These are phyloP conservation scores for Hemichromis elongatus DNA, from an alignment of 2,113 vertebrate species.

Conservation along the genomic window DNA sequence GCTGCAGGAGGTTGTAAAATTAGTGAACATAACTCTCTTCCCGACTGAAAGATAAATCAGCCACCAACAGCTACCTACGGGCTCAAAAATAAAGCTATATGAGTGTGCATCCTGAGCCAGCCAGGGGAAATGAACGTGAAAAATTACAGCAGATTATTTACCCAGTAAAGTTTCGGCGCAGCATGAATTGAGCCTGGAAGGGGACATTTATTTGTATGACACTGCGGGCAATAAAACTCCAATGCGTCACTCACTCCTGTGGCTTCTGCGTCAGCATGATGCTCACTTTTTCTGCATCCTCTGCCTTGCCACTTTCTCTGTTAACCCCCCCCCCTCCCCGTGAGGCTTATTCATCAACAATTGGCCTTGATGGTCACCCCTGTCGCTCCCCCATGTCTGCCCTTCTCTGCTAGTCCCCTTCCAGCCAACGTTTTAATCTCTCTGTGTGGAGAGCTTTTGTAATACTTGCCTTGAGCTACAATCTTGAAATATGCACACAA, in stretches of 20 bases:
- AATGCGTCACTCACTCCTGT: neutral
- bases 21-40: neutral
- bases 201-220: conserved; percentile 17
- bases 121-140: neutral
- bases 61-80: neutral
- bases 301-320: neutral
- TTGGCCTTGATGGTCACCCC: neutral
- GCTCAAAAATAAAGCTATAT: neutral
- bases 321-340: neutral
- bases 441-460: neutral
- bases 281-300: neutral
- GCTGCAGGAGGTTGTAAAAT: conserved; percentile 3
- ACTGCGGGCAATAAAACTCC: neutral
- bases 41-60: conserved; percentile 3
- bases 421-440: neutral
- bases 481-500: neutral
- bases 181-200: neutral
- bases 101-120: neutral
- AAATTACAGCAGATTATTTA: conserved; percentile 30
- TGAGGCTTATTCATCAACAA: conserved; percentile 18
- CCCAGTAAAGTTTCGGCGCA: neutral
- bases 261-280: neutral
- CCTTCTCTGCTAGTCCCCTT: neutral
- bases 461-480: neutral
- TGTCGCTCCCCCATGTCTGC: neutral